Evolutionary conservation across 2,888 invertebrate species (phyloP), one percentile per base, ranked within the genome.

Genomic region (Patella pellucida): DNA sequence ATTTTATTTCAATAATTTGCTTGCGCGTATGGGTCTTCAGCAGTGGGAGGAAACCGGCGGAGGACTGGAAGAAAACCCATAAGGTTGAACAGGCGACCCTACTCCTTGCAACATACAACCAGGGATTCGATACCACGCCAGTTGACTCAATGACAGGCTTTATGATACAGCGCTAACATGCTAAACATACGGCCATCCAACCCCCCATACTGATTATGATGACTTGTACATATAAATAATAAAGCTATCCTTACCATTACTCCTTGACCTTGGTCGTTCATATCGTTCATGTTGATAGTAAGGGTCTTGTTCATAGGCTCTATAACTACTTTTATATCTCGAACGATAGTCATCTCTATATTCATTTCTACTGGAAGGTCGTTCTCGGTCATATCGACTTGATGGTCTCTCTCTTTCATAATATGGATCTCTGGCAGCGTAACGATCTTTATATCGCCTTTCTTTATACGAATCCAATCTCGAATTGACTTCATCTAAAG

Each of bases 221-320:
- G 16, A 27, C 52, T n/a, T 19, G 16, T 52, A 52, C 52, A 54
- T n/a, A 9, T n/a, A 27, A 52, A 41, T 51, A 41, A 52, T 71
- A 71, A 27, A 27, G 27, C 23, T 19, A 16, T 52, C 23, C 52
- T 41, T 41, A 41, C 41, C 67, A 72, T 3, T 50, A 51, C 86
- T 85, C 76, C 88, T 79, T 41, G 87, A 88, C 69, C 85, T 80
- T 9, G 88, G 87, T 69, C 88, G 76, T 51, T 86, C 86, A 73
- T 85, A 85, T 78, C 80, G 74, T 68, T 85, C 85, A 79, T 82
- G 83, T 72, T 79, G 81, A 72, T 84, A 82, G 31, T 76, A 73
- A 56, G 83, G 81, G 68, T 79, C 78, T 51, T 70, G 74, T 62
- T 78, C 77, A 15, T 73, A 74, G n/a, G 68, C 72, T 27, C 74